phyloP scores from a whole-genome alignment of 1,140 invertebrate species.

The Lasioglossum baleicum region DNA sequence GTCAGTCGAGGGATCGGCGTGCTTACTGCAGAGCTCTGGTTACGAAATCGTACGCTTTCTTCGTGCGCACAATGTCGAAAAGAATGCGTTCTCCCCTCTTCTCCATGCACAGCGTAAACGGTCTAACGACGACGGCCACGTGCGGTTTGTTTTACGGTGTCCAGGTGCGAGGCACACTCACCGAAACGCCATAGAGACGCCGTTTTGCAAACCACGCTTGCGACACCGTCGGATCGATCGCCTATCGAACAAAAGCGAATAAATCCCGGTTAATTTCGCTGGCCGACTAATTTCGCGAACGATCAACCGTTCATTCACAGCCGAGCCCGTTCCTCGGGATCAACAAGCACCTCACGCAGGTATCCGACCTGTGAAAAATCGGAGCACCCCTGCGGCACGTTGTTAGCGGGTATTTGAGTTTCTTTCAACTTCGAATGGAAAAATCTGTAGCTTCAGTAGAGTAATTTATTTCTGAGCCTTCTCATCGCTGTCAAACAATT shows the following conservation, averaged over 20 bases:
- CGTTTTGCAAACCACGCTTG: background rate
- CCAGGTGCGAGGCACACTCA: slow-evolving; percentile 27
- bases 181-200: background rate
- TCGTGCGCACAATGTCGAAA: background rate
- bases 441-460: too few species aligned
- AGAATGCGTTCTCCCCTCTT: background rate
- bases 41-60: slow-evolving; percentile 2
- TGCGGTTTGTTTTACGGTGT: slow-evolving; percentile 14
- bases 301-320: background rate
- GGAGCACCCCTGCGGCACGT: too few species aligned
- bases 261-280: background rate
- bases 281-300: background rate
- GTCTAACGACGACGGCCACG: slow-evolving; percentile 1
- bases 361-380: too few species aligned
- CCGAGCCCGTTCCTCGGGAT: too few species aligned
- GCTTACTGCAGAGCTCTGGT: background rate
- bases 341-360: too few species aligned
- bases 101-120: slow-evolving; percentile 4
- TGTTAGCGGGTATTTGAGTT: too few species aligned
- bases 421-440: too few species aligned
- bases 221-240: background rate
- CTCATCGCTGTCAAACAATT: too few species aligned
- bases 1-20: background rate
- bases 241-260: background rate
- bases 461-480: too few species aligned